These are phyloP conservation scores for Chelon auratus DNA, from an alignment of 2,797 vertebrate genomes.

Conservation along the genomic window DNA sequence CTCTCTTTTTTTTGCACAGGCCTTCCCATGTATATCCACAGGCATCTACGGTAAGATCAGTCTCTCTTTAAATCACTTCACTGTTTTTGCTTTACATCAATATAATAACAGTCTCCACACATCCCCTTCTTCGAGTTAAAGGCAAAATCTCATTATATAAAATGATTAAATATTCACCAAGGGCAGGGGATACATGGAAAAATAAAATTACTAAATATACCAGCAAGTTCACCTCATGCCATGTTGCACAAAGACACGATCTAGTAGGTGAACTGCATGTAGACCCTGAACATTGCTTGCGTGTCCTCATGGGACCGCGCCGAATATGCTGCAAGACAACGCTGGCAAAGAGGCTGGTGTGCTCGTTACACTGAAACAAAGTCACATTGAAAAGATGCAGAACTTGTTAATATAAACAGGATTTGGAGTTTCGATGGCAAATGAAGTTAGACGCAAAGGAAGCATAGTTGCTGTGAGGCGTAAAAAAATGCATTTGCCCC, in stretches of 20 bases:
- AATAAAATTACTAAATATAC: constrained; percentile 7
- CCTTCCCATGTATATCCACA: constrained; percentile 99
- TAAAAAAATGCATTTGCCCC: not conserved
- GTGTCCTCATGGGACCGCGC: constrained; percentile 41
- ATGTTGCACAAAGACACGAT: constrained; percentile 48
- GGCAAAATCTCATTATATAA: not conserved
- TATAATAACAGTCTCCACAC: constrained; percentile 1
- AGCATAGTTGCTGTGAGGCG: not conserved
- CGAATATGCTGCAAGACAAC: constrained; percentile 46
- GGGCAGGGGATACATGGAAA: not conserved
- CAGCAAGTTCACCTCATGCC: constrained; percentile 48
- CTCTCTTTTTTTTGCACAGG: constrained; percentile 86
- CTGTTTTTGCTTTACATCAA: not conserved
- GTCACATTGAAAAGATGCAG: constrained; percentile 57
- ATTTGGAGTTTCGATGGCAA: constrained; percentile 27
- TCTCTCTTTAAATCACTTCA: not conserved
- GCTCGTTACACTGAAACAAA: constrained; percentile 65
- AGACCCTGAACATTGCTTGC: constrained; percentile 40
- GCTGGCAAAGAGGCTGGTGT: constrained; percentile 30
- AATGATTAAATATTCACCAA: not conserved
- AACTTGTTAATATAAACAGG: constrained; percentile 40
- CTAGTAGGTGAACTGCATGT: constrained; percentile 44
- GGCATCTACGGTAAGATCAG: constrained; percentile 96
- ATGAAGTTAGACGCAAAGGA: constrained; percentile 22
- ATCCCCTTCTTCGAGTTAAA: not conserved